A percentile compares a stretch with the other conserved stretches of the same genome.
Conservation (phyloP, 2,797 vertebrate genomes). For the Trematomus bernacchii region DNA sequence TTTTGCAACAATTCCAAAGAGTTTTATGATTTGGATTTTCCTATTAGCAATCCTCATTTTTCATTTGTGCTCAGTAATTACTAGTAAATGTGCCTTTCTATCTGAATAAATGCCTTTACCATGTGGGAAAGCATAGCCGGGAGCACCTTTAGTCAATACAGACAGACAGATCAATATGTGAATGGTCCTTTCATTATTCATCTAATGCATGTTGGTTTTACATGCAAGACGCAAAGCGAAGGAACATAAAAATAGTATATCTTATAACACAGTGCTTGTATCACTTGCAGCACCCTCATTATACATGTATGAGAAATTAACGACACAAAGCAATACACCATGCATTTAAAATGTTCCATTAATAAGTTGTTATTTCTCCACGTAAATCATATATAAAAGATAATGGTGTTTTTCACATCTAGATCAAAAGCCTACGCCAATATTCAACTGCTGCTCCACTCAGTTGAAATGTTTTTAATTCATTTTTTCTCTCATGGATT, state of each 20-base stretch:
- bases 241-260: conserved; percentile 53
- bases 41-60: conserved; percentile 44
- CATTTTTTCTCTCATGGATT: conserved; percentile 45
- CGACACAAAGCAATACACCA: conserved; percentile 52
- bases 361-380: conserved; percentile 51
- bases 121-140: conserved; percentile 68
- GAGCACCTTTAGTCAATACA: conserved; percentile 73
- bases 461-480: conserved; percentile 22
- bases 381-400: conserved; percentile 35
- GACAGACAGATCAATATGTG: conserved; percentile 83
- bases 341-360: conserved; percentile 61
- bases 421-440: conserved; percentile 42
- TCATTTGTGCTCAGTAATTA: conserved; percentile 62
- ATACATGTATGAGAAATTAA: conserved; percentile 68
- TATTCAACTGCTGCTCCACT: conserved; percentile 5
- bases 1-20: conserved; percentile 25
- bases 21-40: conserved; percentile 56
- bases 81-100: conserved; percentile 62
- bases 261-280: conserved; percentile 54
- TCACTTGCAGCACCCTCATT: conserved; percentile 54
- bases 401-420: conserved; percentile 26
- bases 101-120: conserved; percentile 74
- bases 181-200: conserved; percentile 81
- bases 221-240: conserved; percentile 45
- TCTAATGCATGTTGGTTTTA: conserved; percentile 77